Percentiles rank a stretch among this genome's conserved stretches.
Evolutionary conservation across 30 jellyfish, hydroid and myxozoan species (phyloP).

Genomic region (Aurelia aurita complex sp. Pacific): DNA sequence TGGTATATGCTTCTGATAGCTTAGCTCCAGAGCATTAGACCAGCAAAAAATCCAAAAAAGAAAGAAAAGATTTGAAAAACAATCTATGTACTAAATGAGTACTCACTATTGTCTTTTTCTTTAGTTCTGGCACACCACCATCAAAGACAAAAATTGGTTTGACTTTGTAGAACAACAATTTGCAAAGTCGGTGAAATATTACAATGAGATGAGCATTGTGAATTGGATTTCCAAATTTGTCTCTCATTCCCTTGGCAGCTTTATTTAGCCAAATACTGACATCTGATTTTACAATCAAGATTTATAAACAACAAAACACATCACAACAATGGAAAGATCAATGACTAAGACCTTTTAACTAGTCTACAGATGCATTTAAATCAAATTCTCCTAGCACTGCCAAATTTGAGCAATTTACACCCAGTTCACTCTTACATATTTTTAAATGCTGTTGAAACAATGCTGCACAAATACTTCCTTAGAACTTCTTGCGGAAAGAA

Average conservation of each 20-base stretch:
- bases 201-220: constrained; percentile 92
- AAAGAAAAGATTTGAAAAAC: too few relatives aligned
- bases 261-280: constrained; percentile 95
- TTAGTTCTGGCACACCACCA: constrained; percentile 96
- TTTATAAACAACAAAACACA: neutral
- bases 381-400: too few relatives aligned
- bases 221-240: constrained; percentile 83
- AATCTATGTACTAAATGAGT: neutral
- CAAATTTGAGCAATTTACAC: too few relatives aligned
- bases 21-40: too few relatives aligned
- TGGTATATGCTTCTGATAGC: too few relatives aligned
- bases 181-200: constrained; percentile 90
- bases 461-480: too few relatives aligned
- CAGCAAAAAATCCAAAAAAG: too few relatives aligned
- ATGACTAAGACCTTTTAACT: too few relatives aligned
- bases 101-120: constrained; percentile 86
- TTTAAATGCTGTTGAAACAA: too few relatives aligned
- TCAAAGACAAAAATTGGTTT: constrained; percentile 95
- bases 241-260: constrained; percentile 98
- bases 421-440: too few relatives aligned
- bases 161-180: constrained; percentile 76
- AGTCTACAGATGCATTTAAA: too few relatives aligned
- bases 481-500: too few relatives aligned
- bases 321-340: neutral
- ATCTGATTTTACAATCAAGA: constrained; percentile 48